These are phyloP conservation scores for Halocynthia aurantium DNA, from an alignment of 23 tunicate genomes.

Conservation along the genomic window DNA sequence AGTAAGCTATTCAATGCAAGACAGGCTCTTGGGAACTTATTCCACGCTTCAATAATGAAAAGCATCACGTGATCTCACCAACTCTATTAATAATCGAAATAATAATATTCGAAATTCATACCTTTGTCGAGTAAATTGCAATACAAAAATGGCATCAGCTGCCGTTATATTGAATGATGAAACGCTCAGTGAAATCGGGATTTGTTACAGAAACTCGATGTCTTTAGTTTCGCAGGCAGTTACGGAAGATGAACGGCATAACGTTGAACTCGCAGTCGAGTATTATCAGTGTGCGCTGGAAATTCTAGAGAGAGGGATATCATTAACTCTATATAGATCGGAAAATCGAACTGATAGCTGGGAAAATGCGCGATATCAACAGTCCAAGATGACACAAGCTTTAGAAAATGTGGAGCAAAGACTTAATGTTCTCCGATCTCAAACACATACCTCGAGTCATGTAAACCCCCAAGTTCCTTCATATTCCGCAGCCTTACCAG, in stretches of 20 bases:
- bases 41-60: too few species aligned
- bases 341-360: neutral
- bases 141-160: neutral
- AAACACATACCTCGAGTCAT: neutral
- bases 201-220: constrained; percentile 35
- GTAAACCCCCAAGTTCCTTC: constrained; percentile 2
- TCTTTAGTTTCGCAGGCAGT: constrained; percentile 35
- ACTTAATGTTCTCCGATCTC: constrained; percentile 20
- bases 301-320: constrained; percentile 43
- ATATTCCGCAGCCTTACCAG: constrained; percentile 18
- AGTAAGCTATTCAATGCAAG: too few species aligned
- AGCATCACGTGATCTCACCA: too few species aligned
- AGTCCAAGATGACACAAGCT: constrained; percentile 30
- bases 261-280: constrained; percentile 22
- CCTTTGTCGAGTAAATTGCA: too few species aligned
- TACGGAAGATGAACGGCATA: constrained; percentile 40
- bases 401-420: constrained; percentile 24
- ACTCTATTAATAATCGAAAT: too few species aligned
- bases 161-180: neutral
- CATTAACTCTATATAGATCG: neutral
- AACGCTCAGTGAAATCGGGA: constrained; percentile 12
- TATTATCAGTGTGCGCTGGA: constrained; percentile 43
- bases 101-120: too few species aligned
- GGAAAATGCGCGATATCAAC: constrained; percentile 19
- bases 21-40: too few species aligned